phyloP scores from a whole-genome alignment of 23 tunicate genomes.

The Halocynthia aurantium region DNA sequence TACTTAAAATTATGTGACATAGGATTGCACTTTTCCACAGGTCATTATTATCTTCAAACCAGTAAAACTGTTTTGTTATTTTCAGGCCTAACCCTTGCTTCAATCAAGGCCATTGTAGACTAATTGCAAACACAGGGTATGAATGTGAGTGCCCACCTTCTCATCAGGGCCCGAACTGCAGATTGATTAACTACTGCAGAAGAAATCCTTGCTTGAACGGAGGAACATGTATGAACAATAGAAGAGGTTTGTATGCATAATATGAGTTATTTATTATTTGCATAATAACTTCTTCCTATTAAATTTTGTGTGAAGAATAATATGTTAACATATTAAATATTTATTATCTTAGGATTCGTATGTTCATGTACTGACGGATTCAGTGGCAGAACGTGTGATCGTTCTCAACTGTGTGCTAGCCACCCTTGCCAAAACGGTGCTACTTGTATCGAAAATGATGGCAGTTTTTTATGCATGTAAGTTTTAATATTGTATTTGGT shows the following conservation, averaged over 20 bases:
- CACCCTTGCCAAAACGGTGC: constrained; percentile 73
- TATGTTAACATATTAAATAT: not conserved
- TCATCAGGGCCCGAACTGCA: constrained; percentile 47
- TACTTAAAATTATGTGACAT: no score
- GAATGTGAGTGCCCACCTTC: constrained; percentile 59
- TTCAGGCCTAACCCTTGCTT: constrained; percentile 65
- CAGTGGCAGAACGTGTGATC: constrained; percentile 44
- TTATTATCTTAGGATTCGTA: constrained; percentile 26
- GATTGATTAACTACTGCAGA: constrained; percentile 38
- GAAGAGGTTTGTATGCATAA: constrained; percentile 24
- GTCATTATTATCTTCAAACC: no score
- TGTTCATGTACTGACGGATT: constrained; percentile 51
- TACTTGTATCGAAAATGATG: constrained; percentile 25
- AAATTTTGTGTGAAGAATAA: not conserved
- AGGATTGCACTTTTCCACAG: no score
- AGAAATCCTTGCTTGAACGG: constrained; percentile 64
- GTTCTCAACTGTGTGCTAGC: constrained; percentile 18
- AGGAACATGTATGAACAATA: constrained; percentile 44
- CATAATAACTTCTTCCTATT: not conserved
- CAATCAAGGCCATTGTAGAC: constrained; percentile 51
- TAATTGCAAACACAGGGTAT: constrained; percentile 30
- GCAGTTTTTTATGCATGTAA: constrained; percentile 29
- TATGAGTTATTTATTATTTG: not conserved
- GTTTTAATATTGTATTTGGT: not conserved
- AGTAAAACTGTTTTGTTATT: not conserved